Base-by-base conservation (phyloP, 2,888 invertebrate species). In the Parnassius mnemosyne region DNA sequence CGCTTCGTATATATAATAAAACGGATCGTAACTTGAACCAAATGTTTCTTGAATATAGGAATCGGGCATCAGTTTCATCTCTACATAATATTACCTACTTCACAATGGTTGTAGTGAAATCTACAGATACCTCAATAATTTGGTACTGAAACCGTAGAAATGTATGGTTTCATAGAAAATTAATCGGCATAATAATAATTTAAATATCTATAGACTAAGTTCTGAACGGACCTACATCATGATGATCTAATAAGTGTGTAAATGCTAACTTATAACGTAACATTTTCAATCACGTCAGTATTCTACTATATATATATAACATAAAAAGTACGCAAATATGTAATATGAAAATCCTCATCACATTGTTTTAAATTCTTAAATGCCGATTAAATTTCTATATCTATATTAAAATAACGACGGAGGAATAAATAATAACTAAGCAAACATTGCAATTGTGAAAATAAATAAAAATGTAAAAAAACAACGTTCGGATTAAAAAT, bases 361-460 rank as follows among this genome's bases (percentile, higher is more conserved):
- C 20, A 20, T 20, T 34, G 34, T 34, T 34, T 34, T 34, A 34
- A 34, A 34, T 7, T 34, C 34, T 34, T 34, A 34, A 57, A 54
- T 41, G 63, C 63, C 54, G 59, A 59, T 58, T 59, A 51, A 63
- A 54, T 55, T 63, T 58, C 63, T 58, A 58, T 20, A 42, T 16
- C n/a, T 7, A n/a, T 12, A 46, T 25, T 43, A 44, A 43, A 54
- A 44, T 54, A 2, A 44, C 16, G 25, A 13, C 3, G 10, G 12
- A n/a, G n/a, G 5, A 54, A 44, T 10, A 43, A 16, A 9, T 9
- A 55, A 43, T 10, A 46, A n/a, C 11, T 46, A 20, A 9, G 16
- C 49, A 57, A 57, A 47, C 34, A 49, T n/a, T n/a, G n/a, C n/a
- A n/a, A n/a, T n/a, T n/a, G n/a, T n/a, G n/a, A n/a, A n/a, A n/a